Evolutionary conservation across 1,140 invertebrate genomes (phyloP), one percentile per base, ranked within the genome.

Genomic region (Colletes latitarsis): DNA sequence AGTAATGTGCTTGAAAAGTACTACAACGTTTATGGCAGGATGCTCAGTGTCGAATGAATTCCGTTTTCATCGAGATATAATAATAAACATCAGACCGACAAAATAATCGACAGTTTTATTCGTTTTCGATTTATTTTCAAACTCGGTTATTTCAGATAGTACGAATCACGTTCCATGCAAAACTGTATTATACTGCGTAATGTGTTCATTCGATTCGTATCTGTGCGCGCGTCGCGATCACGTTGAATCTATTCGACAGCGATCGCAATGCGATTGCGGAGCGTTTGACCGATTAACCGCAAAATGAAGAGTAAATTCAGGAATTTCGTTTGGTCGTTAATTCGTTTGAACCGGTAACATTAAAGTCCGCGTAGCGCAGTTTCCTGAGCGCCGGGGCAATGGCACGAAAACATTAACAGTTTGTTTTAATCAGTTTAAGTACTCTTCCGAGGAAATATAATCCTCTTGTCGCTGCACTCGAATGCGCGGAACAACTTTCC

Each of bases 341-440:
- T 30, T 67, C 12, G 9, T 21, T 67, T 19, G 17, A 67, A 67
- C 19, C 19, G 6, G 4, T 10, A 17, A 10, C 17, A 15, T 21
- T 41, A 6, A 6, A 41, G 17, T 8, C 62, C 30, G 39, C 39
- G 39, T 0, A 15, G 14, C 19, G 5, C 49, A n/a, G 5, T 9
- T 9, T 2, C 14, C 52, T 0, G 10, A 3, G 49, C 49, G 8
- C 10, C 3, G 49, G 49, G 49, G 52, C 21, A 3, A 5, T 5
- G 52, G 17, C 15, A 19, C 39, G 41, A 55, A 69, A 55, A 55
- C 52, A 53, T 70, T 57, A 55, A 57, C 19, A 39, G 68, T 70
- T 70, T 70, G 68, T 57, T 70, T 57, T 57, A 70, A 70, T 57
- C 53, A 57, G 30, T 70, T 70, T 39, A 53, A 70, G 68, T 70